Conservation (phyloP, 2,888 invertebrate genomes). For the Allacma fusca region DNA sequence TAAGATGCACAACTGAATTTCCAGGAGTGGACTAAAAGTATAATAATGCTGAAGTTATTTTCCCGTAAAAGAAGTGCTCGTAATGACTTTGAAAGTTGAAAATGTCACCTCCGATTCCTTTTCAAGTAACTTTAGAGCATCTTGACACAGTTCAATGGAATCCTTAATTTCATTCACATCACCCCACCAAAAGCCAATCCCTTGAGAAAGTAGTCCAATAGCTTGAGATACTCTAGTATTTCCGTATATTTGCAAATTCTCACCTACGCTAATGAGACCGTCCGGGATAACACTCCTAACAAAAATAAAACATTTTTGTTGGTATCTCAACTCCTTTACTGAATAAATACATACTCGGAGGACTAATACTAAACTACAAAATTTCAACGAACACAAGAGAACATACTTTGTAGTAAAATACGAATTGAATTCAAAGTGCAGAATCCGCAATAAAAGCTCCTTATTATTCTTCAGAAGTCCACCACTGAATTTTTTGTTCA, state of each 20-base stretch:
- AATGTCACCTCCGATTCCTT: slow-evolving; percentile 3
- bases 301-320: not conserved
- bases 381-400: not conserved
- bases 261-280: slow-evolving; percentile 35
- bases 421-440: slow-evolving; percentile 32
- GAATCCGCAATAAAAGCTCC: not conserved
- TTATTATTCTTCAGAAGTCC: slow-evolving; percentile 26
- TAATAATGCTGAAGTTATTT: too few relatives aligned
- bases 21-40: not conserved
- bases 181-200: slow-evolving; percentile 42
- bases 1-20: not conserved
- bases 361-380: not conserved
- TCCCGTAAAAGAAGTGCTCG: too few relatives aligned
- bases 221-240: not conserved
- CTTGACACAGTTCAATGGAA: slow-evolving; percentile 9
- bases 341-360: too few relatives aligned
- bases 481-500: not conserved
- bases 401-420: slow-evolving; percentile 40
- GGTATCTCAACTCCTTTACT: too few relatives aligned
- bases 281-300: slow-evolving; percentile 35
- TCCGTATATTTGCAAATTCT: slow-evolving; percentile 2
- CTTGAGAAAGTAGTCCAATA: slow-evolving; percentile 36
- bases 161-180: slow-evolving; percentile 25
- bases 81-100: not conserved
- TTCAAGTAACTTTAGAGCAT: slow-evolving; percentile 13